Conservation (phyloP, 1,140 invertebrate genomes). For the Drosophila pandora region DNA sequence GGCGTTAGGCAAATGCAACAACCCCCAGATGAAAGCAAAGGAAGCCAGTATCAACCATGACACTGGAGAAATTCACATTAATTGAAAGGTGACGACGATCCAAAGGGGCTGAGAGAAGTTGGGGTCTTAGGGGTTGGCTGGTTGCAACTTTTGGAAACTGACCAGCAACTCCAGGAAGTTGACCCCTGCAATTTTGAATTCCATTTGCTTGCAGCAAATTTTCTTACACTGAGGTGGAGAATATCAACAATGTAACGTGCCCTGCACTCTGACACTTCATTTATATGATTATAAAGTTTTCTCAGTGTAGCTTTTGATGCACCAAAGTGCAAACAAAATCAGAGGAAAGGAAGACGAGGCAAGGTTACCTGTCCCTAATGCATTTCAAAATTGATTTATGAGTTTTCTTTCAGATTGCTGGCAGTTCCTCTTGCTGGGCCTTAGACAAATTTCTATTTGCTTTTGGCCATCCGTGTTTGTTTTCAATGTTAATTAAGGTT, state of each 20-base stretch:
- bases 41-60: slow-evolving; percentile 60
- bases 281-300: background rate
- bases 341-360: background rate
- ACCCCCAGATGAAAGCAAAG: slow-evolving; percentile 70
- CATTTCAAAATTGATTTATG: slow-evolving; percentile 83
- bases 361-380: slow-evolving; percentile 55
- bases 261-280: background rate
- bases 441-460: slow-evolving; percentile 31
- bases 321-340: slow-evolving; percentile 33
- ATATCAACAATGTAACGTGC: background rate
- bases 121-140: slow-evolving; percentile 23
- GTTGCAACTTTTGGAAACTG: slow-evolving; percentile 38
- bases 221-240: slow-evolving; percentile 9
- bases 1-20: slow-evolving; percentile 81
- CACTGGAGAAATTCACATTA: slow-evolving; percentile 78
- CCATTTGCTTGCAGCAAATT: slow-evolving; percentile 58
- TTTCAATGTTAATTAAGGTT: slow-evolving; percentile 82
- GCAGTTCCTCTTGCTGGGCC: slow-evolving; percentile 10
- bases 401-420: slow-evolving; percentile 69
- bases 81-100: slow-evolving; percentile 67
- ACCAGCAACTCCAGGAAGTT: slow-evolving; percentile 28
- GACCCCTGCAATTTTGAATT: slow-evolving; percentile 41
- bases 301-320: slow-evolving; percentile 2
- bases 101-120: background rate
- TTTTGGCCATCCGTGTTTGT: slow-evolving; percentile 62